Base-by-base conservation (phyloP, 2,888 invertebrate genomes). In the Spilosoma lubricipeda region DNA sequence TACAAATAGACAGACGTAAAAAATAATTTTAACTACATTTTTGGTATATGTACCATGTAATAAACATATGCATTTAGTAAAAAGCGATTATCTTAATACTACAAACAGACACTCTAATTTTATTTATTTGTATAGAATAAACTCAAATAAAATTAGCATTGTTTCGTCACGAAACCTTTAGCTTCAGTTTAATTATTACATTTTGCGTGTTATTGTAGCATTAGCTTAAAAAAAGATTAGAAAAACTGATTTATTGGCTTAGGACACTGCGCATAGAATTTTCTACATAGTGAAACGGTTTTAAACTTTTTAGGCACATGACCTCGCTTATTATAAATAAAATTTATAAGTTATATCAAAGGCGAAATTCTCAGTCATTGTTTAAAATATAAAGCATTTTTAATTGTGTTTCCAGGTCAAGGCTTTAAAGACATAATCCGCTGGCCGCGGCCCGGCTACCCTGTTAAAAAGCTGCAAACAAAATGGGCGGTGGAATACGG, bases 401-500 rank as follows among this genome's bases (percentile, higher is more conserved):
- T 8, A 15, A 63, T 27, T 30, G 0, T 30, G 11, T 63, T 63
- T 93, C 27, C 89, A 98, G 98, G 98, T 69, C 99, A 99, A 96
- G 97, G 97, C 52, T 96, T 98, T 76, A 99, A 99, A 96, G 99
- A 99, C 89, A 96, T 99, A 77, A 96, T 99, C 75, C 95, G 97
- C 79, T 98, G 98, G 98, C 98, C 98, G 2, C 96, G 99, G 78
- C 99, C 99, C 0, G 96, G 97, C 0, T 98, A 98, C 71, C 99
- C 99, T 0, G 98, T 98, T 0, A 96, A 97, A 78, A 97, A 98
- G 84, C 92, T 99, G 66, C 99, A 99, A 90, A 96, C 97, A 67
- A 98, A 98, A 93, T 99, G 99, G 98, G 97, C 98, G 2, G 93
- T 98, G 83, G 99, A 99, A 90, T 99, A 98, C 94, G 99, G 99